Conservation (phyloP, 2,888 invertebrate species). For the Hydriomena furcata region DNA sequence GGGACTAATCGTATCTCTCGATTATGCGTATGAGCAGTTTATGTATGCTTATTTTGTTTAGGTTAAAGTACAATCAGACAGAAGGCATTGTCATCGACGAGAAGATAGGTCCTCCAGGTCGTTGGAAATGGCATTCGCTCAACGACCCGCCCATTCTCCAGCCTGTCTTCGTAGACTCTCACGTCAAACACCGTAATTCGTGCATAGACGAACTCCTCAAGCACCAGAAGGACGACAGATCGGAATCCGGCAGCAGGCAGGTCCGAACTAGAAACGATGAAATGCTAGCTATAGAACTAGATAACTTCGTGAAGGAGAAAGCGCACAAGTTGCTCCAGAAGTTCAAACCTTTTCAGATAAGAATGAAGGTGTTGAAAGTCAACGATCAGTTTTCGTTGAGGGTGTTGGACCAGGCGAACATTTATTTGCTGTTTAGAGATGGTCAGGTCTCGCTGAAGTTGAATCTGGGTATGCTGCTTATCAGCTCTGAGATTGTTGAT, state of each 20-base stretch:
- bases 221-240: not conserved
- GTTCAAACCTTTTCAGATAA: slow-evolving; percentile 55
- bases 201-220: slow-evolving; percentile 12
- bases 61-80: slow-evolving; percentile 62
- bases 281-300: slow-evolving; percentile 52
- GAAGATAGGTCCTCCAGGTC: slow-evolving; percentile 47
- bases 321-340: slow-evolving; percentile 41
- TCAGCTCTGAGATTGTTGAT: slow-evolving; percentile 64
- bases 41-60: slow-evolving; percentile 28
- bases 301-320: slow-evolving; percentile 49
- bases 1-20: too few species aligned
- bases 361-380: slow-evolving; percentile 53
- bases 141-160: slow-evolving; percentile 59
- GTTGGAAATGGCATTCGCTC: slow-evolving; percentile 62
- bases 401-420: slow-evolving; percentile 53
- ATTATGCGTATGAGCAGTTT: too few species aligned
- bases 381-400: slow-evolving; percentile 58
- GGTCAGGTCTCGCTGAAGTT: slow-evolving; percentile 45
- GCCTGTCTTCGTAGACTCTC: slow-evolving; percentile 42
- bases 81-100: slow-evolving; percentile 55
- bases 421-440: slow-evolving; percentile 51
- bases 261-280: slow-evolving; percentile 18
- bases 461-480: slow-evolving; percentile 63
- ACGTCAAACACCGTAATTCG: slow-evolving; percentile 16
- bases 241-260: not conserved